Base-by-base conservation (phyloP, 2,113 vertebrate species). In the Hirundichthys speculiger region DNA sequence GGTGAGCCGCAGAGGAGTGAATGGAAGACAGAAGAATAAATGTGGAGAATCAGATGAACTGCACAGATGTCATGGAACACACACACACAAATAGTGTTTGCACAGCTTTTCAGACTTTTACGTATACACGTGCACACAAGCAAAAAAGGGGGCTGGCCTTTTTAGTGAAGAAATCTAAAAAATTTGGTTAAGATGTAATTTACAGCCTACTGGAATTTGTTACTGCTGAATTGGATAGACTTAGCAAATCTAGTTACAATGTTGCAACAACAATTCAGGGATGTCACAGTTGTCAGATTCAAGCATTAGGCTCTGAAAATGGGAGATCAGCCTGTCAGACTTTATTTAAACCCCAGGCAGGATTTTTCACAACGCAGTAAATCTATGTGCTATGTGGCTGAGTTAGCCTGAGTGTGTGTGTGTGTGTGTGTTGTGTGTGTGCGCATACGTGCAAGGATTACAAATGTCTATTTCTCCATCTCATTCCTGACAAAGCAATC, bases 261-360 rank as follows among this genome's bases (percentile, higher is more conserved):
- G 57, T 69, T 52, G 40, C 61, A 40, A 65, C 60, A 67, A 76
- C 50, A 71, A 59, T 81, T 66, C 55, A 20, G 39, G 8, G 30
- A 68, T 60, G 79, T 79, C 80, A 78, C 22, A 64, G 54, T 72
- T 87, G 74, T 84, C 86, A 75, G 52, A 70, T 51, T 49, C 19
- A 39, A 54, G 59, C 48, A 65, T 85, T 74, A 58, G 70, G 67
- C 34, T 62, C 51, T 60, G 58, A 64, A 78, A 73, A 83, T 47
- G 47, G 69, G 64, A 62, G 66, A 77, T 46, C 52, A 51, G 64
- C 69, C 74, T 75, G 84, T 84, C 77, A 77, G 63, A 73, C 50
- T 72, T 15, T 13, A 53, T 84, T 86, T 69, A 79, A 75, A 73
- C 54, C 48, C 59, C 50, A 51, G 49, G 62, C 75, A 56, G 22